Evolutionary conservation across 2,888 invertebrate genomes (phyloP), one percentile per base, ranked within the genome.

Genomic region (Stenotaenia linearis): DNA sequence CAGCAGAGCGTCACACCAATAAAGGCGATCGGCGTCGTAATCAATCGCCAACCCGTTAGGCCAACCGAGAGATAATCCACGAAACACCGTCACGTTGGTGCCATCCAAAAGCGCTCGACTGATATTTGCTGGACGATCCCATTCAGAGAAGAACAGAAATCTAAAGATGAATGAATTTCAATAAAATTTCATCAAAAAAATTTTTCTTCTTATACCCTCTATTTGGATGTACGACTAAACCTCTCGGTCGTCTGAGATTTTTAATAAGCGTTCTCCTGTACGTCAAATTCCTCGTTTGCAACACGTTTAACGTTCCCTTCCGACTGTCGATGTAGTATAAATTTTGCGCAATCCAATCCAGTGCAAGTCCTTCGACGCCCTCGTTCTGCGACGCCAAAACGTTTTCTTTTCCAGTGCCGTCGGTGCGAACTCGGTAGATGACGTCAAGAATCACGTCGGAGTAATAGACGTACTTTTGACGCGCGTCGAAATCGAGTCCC

Each of bases 391-490:
- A 96, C 0, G 97, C 96, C 45, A 97, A 86, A 0, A 98, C 96
- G 79, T 95, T 96, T 87, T 96, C 95, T 30, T 92, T 90, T 0
- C 92, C 87, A 69, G 87, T 87, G 82, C 88, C 88, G 83, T 88
- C 87, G 30, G 85, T 84, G 79, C 86, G 86, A 50, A 88, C 86
- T 79, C 88, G 85, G 86, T 96, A 95, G 82, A 97, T 97, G 0
- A 97, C 97, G 86, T 97, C 96, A 87, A 97, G 94, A 23, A 97
- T 89, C 0, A 98, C 97, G 85, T 99, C 99, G 0, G 98, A 98
- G 86, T 97, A 98, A 86, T 98, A 99, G 82, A 99, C 96, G 84
- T 94, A 93, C 84, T 94, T 91, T 83, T 95, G 93, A 78, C 92
- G 88, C 0, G 95, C 92, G 86, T 98, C 97, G 85, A 95, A 98